Evolutionary conservation across 2,888 invertebrate genomes (phyloP), one percentile per base, ranked within the genome.

Genomic region (Latrodectus elegans): DNA sequence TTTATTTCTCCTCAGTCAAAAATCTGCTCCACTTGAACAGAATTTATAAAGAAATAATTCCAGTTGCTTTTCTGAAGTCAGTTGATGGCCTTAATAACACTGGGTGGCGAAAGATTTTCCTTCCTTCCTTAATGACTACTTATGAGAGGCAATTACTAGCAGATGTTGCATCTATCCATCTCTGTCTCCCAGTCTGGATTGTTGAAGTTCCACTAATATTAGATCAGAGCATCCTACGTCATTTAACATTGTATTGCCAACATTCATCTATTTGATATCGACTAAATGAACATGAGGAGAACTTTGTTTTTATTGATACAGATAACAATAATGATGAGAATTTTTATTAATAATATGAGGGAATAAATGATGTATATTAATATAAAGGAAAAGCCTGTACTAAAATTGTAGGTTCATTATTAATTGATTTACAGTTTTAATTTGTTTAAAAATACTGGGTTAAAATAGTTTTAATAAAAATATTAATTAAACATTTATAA

Each of bases 131-230:
- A 71, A 83, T 65, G 73, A 53, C 73, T 67, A 81, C 81, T 76
- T 76, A 76, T 60, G 22, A 51, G 52, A 68, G 60, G 83, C 76
- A 83, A 83, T 83, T 83, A 83, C 83, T 26, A 71, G 60, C 83
- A 83, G 76, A 83, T 83, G 83, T 70, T 76, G 22, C 83, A 12
- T 55, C n/a, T 52, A 73, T 81, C 53, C n/a, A 81, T 81, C 64
- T 73, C 22, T 49, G 65, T 51, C 67, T 67, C 67, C n/a, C 53
- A n/a, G 38, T 49, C 15, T 52, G 17, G 26, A 15, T 60, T 60
- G 60, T 60, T 52, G 53, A 70, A 68, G 53, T 17, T 55, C 52
- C 49, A 14, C 65, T 68, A 38, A 12, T 14, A 64, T 17, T 17
- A 9, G 15, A 52, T 14, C 71, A 67, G 65, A 8, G 73, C 73